Evolutionary conservation across 2,113 vertebrate genomes (phyloP), one percentile per base, ranked within the genome.

Genomic region (Falcunculus frontatus): DNA sequence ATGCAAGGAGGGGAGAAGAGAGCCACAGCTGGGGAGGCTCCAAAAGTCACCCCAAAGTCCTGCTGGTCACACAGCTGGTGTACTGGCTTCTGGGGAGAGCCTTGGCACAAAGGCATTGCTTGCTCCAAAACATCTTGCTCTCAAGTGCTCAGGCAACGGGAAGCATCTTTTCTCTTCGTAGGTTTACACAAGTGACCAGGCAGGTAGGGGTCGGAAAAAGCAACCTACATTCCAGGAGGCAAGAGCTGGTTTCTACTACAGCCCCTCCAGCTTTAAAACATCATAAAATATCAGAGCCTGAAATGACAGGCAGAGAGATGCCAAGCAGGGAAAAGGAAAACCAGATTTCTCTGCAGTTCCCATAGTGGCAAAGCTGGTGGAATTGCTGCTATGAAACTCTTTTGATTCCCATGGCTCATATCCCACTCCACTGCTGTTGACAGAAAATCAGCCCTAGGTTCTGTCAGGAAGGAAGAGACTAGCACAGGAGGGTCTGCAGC

Each of bases 141-240:
- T 42, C 4, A 5, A 69, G n/a, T 0, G 0, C 32, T 57, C 11
- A 8, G 37, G 20, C 41, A 73, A 39, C 0, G 0, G 4, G 21
- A 27, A n/a, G 29, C 33, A 76, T 33, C 52, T 69, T 11, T 6
- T 60, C 35, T 67, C 41, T 69, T 65, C 50, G 32, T 49, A 25
- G 22, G 11, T 19, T 12, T 11, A 14, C 21, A 30, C 9, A 55
- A 74, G 47, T 44, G 20, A 52, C 9, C 52, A 35, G 64, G n/a
- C 5, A 13, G 13, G 17, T 46, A 47, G 41, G 26, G 17, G 12
- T 15, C 67, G 16, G 8, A 49, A 67, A 74, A 16, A 69, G 55
- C 39, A 73, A 63, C 5, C 7, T 33, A 19, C 59, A 56, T 18
- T 29, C n/a, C 47, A 63, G 39, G 11, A 74, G 35, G 17, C 10